Base-by-base conservation (phyloP, 1,140 invertebrate genomes). In the Macrocentrus cingulum region DNA sequence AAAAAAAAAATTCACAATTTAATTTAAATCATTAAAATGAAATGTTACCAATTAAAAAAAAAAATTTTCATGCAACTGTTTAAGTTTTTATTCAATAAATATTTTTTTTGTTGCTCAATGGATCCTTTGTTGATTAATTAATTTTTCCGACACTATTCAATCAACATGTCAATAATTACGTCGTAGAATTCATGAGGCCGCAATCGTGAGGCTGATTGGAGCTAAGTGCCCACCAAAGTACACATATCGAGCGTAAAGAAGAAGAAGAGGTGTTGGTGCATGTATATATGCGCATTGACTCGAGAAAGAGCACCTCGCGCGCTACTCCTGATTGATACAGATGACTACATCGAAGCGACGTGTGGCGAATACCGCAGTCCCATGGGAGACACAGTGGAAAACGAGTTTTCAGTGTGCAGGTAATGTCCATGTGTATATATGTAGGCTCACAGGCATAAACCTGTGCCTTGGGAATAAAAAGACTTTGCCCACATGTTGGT, bases 251-350 rank as follows among this genome's bases (percentile, higher is more conserved):
- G 13, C 22, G 41, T 18, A 19, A 20, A 5, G 13, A 59, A 50
- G 9, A 37, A 32, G 16, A 53, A 60, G n/a, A 53, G 42, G 48
- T 32, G 18, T 45, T 19, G 41, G 19, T 29, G 23, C 53, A 18
- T 46, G 34, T 32, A 20, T 51, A 52, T 58, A 52, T 32, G 36
- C 22, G 20, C 48, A 44, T 6, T 50, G 36, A 42, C 19, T 50
- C 54, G 13, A 20, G 41, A 54, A 32, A 20, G 49, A 9, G n/a
- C 50, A 56, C 59, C 56, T 41, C 51, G 54, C 50, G 62, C 46
- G n/a, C n/a, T n/a, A n/a, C n/a, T 6, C 52, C 61, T 69, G 72
- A 73, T 73, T 74, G 71, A 75, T 71, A 69, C 65, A 70, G 69
- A 76, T 67, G 70, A 74, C 65, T 73, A 67, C 65, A 71, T 73